phyloP scores from a whole-genome alignment of 1,140 invertebrate species.

The Forficula auricularia region DNA sequence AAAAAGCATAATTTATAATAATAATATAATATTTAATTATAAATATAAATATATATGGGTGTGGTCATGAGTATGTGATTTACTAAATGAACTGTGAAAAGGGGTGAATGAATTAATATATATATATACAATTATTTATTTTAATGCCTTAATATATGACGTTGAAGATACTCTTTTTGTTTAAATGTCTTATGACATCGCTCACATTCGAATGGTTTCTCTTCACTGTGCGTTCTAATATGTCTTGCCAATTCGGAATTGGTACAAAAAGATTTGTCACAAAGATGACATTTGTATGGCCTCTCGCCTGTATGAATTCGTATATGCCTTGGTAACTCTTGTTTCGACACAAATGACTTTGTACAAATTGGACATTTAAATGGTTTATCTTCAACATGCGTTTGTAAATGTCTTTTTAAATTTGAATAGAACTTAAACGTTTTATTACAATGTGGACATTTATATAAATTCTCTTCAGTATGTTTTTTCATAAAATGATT shows the following conservation, averaged over 20 bases:
- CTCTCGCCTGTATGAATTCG: constrained; percentile 18
- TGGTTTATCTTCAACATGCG: constrained; percentile 26
- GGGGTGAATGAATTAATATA: too few species aligned
- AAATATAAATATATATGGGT: too few species aligned
- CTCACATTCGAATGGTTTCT: too few species aligned
- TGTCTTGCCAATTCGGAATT: neutral
- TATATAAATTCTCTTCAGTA: neutral
- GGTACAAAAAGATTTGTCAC: constrained; percentile 25
- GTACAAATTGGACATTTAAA: constrained; percentile 27
- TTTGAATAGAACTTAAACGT: neutral
- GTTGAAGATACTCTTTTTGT: constrained; percentile 7
- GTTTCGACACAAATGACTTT: constrained; percentile 23
- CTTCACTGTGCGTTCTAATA: neutral
- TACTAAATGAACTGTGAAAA: too few species aligned
- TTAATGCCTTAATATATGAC: constrained; percentile 7
- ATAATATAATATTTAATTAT: too few species aligned
- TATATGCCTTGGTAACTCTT: constrained; percentile 20
- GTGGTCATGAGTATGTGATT: too few species aligned
- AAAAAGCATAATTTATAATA: too few species aligned
- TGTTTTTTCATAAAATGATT: neutral
- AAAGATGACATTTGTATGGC: constrained; percentile 24
- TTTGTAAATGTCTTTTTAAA: constrained; percentile 18
- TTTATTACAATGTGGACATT: neutral
- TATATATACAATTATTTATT: constrained; percentile 5
- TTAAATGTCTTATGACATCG: constrained; percentile 7